These are phyloP conservation scores for Cheilosia pagana DNA, from an alignment of 2,888 invertebrate species.

Conservation along the genomic window DNA sequence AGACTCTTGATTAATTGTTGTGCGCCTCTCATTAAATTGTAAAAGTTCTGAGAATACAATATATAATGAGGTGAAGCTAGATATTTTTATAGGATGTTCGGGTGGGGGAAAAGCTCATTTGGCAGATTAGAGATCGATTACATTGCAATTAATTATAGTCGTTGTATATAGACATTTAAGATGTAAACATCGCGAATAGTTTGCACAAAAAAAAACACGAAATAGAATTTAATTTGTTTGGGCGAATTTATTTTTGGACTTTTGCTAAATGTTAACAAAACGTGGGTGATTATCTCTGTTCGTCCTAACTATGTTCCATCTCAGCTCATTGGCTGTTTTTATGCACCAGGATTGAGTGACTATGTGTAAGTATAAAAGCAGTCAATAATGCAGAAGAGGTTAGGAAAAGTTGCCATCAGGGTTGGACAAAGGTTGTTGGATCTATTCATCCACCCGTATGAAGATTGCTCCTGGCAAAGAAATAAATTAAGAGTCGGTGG, in stretches of 20 bases:
- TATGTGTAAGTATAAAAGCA: too few species aligned
- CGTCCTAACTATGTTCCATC: too few species aligned
- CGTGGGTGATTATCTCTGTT: not conserved
- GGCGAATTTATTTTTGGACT: not conserved
- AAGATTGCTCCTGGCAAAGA: too few species aligned
- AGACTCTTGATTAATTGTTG: slow-evolving; percentile 24
- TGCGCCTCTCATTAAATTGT: too few species aligned
- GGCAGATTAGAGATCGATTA: slow-evolving; percentile 32
- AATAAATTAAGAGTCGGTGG: too few species aligned
- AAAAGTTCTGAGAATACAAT: not conserved
- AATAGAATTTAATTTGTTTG: slow-evolving; percentile 20
- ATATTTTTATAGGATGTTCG: slow-evolving; percentile 5
- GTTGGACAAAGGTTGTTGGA: too few species aligned
- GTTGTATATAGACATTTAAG: not conserved
- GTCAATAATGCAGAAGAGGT: too few species aligned
- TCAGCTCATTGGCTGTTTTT: too few species aligned
- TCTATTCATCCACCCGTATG: too few species aligned
- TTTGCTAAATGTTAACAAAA: too few species aligned
- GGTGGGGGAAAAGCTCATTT: not conserved
- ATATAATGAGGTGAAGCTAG: slow-evolving; percentile 17
- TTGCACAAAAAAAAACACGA: slow-evolving; percentile 15
- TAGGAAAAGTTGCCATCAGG: too few species aligned
- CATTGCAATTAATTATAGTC: slow-evolving; percentile 24
- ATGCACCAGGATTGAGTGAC: too few species aligned
- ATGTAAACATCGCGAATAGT: slow-evolving; percentile 19